Percentiles rank a stretch among this genome's conserved stretches.
Evolutionary conservation across 2,113 vertebrate genomes (phyloP).

Genomic region (Brachirus orientalis): DNA sequence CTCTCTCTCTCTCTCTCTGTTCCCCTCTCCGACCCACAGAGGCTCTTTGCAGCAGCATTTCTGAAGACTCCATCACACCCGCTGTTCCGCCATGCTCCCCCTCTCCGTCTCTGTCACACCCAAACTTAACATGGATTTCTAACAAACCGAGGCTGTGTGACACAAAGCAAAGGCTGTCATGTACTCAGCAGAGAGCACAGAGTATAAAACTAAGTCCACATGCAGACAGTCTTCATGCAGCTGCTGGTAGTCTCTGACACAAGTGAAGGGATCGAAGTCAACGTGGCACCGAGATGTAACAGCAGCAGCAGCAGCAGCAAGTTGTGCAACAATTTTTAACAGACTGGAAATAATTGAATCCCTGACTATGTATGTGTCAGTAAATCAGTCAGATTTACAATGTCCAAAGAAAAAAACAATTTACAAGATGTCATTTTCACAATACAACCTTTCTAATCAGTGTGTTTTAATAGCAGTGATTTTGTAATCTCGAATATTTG

Average conservation of each 20-base stretch:
- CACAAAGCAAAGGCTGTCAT: slow-evolving; percentile 14
- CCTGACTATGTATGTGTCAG: not conserved
- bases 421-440: too few species aligned
- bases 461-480: too few species aligned
- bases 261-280: slow-evolving; percentile 34
- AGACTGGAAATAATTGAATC: not conserved
- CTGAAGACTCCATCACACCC: slow-evolving; percentile 25
- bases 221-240: slow-evolving; percentile 9
- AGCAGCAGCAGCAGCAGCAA: slow-evolving; percentile 21
- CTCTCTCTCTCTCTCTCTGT: not conserved
- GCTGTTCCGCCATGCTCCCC: slow-evolving; percentile 64
- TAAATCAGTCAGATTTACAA: too few species aligned
- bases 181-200: slow-evolving; percentile 28
- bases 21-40: slow-evolving; percentile 24
- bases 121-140: slow-evolving; percentile 64
- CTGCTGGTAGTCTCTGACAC: slow-evolving; percentile 47
- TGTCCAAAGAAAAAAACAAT: too few species aligned
- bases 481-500: too few species aligned
- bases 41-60: slow-evolving; percentile 21
- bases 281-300: slow-evolving; percentile 28
- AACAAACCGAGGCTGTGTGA: slow-evolving; percentile 12
- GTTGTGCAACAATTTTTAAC: slow-evolving; percentile 40
- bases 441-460: too few species aligned
- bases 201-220: slow-evolving; percentile 58
- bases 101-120: slow-evolving; percentile 1